Base-by-base conservation (phyloP, 2,113 vertebrate species). In the Pedetes capensis region DNA sequence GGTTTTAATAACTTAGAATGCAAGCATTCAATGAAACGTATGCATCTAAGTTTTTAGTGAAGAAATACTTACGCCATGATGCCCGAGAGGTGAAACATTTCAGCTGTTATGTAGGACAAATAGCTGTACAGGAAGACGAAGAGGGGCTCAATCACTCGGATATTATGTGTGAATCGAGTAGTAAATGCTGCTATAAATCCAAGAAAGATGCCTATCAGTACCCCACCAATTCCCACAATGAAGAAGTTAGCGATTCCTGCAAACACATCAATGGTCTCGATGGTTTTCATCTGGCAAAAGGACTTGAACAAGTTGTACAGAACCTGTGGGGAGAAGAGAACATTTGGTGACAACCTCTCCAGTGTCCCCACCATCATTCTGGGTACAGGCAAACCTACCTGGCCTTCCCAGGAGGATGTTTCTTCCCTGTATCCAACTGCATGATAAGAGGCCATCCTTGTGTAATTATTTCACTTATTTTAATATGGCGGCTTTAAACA, bases 91-190 rank as follows among this genome's bases (percentile, higher is more conserved):
- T 99, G 98, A 78, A 99, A 99, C 98, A 99, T 99, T 98, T 99
- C 99, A 0, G 99, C 99, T 91, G 99, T 98, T 96, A 99, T 98
- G 93, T 99, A 99, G 91, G 99, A 99, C 98, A 99, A 97, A 95
- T 99, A 99, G 97, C 99, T 99, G 98, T 99, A 99, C 98, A 99
- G 98, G 98, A 99, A 99, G 97, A 99, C 99, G 97, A 99, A 99
- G 78, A 99, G 99, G 0, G 99, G 99, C 98, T 99, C 99, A 51
- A 99, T 99, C 96, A 99, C 99, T 86, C 98, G 96, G 93, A 99
- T 99, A 95, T 98, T 99, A 97, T 99, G 98, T 63, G 99, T 99
- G 98, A 99, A 99, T 69, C 99, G 99, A 0, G 99, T 99, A 94
- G 99, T 99, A 97, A 99, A 99, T 53, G 99, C 99, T 1, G 99